A percentile compares a stretch with the other conserved stretches of the same genome.
Evolutionary conservation across 2,888 invertebrate species (phyloP).

Genomic region (Hydropsyche betteni): DNA sequence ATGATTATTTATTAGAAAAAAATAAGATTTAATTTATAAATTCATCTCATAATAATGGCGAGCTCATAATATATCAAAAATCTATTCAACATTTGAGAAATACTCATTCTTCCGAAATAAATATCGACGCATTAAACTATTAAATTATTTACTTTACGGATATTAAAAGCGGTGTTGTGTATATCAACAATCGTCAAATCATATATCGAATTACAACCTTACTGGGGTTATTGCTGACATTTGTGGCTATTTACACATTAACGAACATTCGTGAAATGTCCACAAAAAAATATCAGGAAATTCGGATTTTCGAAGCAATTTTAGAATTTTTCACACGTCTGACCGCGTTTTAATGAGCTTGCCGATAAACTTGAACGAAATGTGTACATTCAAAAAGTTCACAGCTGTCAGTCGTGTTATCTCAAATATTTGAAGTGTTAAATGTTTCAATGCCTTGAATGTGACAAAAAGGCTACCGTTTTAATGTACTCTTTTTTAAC

Average conservation of each 20-base stretch:
- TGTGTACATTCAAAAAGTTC: conserved; percentile 15
- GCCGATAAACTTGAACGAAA: conserved; percentile 10
- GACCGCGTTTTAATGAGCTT: background rate
- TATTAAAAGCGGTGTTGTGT: conserved; percentile 50
- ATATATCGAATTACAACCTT: conserved; percentile 44
- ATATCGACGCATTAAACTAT: conserved; percentile 29
- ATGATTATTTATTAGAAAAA: background rate
- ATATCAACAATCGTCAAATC: conserved; percentile 49
- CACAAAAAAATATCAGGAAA: background rate
- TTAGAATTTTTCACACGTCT: no score
- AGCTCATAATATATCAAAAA: background rate
- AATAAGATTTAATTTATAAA: background rate
- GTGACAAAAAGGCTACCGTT: conserved; percentile 26
- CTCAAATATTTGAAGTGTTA: conserved; percentile 26
- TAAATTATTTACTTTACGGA: conserved; percentile 45
- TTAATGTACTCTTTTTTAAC: background rate
- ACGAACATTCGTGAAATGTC: conserved; percentile 9
- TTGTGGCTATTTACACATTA: background rate
- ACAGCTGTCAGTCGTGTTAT: conserved; percentile 30
- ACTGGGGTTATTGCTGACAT: no score
- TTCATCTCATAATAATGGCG: background rate
- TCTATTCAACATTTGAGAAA: background rate
- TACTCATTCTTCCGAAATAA: background rate
- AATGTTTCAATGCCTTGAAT: conserved; percentile 8
- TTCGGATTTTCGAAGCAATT: background rate